Conservation (phyloP, 2,888 invertebrate species). For the Hecatera dysodea region DNA sequence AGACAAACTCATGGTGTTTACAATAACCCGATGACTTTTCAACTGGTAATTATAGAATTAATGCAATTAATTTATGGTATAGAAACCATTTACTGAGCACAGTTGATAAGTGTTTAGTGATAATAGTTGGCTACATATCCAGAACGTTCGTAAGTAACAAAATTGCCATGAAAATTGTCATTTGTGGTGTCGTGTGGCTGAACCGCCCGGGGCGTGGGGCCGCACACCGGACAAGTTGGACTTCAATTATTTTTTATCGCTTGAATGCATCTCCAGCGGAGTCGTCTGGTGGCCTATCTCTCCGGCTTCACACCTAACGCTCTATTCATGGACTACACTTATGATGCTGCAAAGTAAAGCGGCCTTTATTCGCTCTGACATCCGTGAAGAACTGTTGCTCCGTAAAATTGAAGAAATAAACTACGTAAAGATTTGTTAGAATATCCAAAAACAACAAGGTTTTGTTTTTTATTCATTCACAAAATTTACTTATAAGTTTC, state of each 20-base stretch:
- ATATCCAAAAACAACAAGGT: background rate
- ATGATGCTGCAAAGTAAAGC: constrained; percentile 65
- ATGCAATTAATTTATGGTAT: background rate
- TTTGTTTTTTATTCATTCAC: background rate
- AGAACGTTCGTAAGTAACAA: constrained; percentile 52
- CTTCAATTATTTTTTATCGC: constrained; percentile 84
- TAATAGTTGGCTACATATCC: constrained; percentile 35
- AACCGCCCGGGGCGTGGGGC: constrained; percentile 55
- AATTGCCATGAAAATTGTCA: constrained; percentile 67
- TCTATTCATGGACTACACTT: constrained; percentile 74
- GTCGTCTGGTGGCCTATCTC: constrained; percentile 75
- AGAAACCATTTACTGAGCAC: background rate
- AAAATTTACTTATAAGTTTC: background rate
- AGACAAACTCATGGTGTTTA: too few relatives aligned
- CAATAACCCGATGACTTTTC: too few relatives aligned
- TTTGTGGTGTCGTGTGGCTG: constrained; percentile 60
- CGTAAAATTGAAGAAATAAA: constrained; percentile 20
- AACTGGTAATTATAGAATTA: too few relatives aligned
- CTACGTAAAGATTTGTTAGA: background rate
- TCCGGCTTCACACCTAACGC: constrained; percentile 77
- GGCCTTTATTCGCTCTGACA: constrained; percentile 41
- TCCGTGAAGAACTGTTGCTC: background rate
- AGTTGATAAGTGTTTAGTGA: background rate
- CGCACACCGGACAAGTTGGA: constrained; percentile 74
- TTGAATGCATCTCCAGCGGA: constrained; percentile 79